Evolutionary conservation across 2,113 vertebrate species (phyloP).

Genomic region (Odocoileus virginianus): DNA sequence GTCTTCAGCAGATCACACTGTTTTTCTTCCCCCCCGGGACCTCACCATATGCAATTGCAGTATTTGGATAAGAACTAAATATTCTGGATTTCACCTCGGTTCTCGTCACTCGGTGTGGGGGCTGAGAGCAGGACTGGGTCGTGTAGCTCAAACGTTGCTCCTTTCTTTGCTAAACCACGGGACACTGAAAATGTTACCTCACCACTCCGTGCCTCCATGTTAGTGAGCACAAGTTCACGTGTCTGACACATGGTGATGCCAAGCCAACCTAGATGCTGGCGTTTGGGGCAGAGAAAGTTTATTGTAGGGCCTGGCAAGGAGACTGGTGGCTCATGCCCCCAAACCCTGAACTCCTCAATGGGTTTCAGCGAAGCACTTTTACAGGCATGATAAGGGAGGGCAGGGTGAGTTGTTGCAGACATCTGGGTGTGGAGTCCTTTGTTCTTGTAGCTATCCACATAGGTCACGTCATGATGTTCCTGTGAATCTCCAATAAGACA

Average conservation of each 20-base stretch:
- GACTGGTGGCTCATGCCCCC: neutral
- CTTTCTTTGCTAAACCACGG: neutral
- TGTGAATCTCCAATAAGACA: neutral
- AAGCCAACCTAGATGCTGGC: neutral
- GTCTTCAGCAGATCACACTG: neutral
- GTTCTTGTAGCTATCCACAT: neutral
- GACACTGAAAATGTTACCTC: neutral
- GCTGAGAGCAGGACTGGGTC: neutral
- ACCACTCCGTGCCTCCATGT: neutral
- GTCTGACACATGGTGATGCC: too few relatives aligned
- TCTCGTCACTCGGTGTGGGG: neutral
- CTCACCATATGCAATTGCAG: neutral
- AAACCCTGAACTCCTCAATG: neutral
- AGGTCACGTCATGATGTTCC: neutral
- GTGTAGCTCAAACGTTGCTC: neutral
- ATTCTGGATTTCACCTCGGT: neutral
- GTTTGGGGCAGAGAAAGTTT: neutral
- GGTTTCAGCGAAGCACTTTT: neutral
- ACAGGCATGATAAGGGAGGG: too few relatives aligned
- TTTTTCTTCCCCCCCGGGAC: neutral
- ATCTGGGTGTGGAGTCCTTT: neutral
- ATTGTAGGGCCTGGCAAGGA: neutral
- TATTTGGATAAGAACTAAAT: neutral
- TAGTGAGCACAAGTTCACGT: neutral
- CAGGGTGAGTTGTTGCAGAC: accelerated